phyloP scores from a whole-genome alignment of 1,140 invertebrate species.

The Drosophila equinoxialis region DNA sequence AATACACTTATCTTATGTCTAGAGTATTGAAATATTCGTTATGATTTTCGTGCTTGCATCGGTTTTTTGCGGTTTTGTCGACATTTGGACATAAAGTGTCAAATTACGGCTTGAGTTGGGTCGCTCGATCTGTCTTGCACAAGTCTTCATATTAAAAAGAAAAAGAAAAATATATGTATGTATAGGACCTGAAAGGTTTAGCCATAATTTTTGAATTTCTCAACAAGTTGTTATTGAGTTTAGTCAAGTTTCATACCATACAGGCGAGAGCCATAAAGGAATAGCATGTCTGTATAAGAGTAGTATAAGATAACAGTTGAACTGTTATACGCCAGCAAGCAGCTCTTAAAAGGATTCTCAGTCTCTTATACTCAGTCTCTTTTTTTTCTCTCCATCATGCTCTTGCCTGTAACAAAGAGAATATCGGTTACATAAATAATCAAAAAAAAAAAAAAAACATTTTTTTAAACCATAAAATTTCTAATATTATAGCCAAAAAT shows the following conservation, averaged over 20 bases:
- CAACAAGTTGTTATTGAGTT: slow-evolving; percentile 71
- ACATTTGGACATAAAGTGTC: slow-evolving; percentile 48
- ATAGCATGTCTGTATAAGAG: slow-evolving; percentile 35
- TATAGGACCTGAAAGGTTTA: not conserved
- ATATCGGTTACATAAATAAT: slow-evolving; percentile 42
- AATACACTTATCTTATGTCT: too few relatives aligned
- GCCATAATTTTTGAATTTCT: slow-evolving; percentile 14
- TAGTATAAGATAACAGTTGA: slow-evolving; percentile 8
- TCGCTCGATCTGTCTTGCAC: slow-evolving; percentile 10
- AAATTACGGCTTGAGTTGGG: slow-evolving; percentile 50
- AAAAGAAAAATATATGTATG: not conserved
- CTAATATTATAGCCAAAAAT: slow-evolving; percentile 1
- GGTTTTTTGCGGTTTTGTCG: slow-evolving; percentile 12
- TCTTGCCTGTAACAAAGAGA: not conserved
- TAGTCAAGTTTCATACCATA: slow-evolving; percentile 51
- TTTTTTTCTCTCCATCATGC: not conserved
- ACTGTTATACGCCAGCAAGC: slow-evolving; percentile 32
- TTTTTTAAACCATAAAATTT: not conserved
- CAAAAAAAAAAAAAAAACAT: not conserved
- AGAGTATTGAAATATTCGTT: not conserved
- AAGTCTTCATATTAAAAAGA: not conserved
- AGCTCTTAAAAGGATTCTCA: slow-evolving; percentile 20
- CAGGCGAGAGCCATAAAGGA: slow-evolving; percentile 11
- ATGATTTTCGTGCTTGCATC: slow-evolving; percentile 24
- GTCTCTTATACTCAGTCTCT: slow-evolving; percentile 11